A percentile compares a stretch with the other conserved stretches of the same genome.
phyloP scores from a whole-genome alignment of 2,888 invertebrate genomes.

The Malacosoma neustria region DNA sequence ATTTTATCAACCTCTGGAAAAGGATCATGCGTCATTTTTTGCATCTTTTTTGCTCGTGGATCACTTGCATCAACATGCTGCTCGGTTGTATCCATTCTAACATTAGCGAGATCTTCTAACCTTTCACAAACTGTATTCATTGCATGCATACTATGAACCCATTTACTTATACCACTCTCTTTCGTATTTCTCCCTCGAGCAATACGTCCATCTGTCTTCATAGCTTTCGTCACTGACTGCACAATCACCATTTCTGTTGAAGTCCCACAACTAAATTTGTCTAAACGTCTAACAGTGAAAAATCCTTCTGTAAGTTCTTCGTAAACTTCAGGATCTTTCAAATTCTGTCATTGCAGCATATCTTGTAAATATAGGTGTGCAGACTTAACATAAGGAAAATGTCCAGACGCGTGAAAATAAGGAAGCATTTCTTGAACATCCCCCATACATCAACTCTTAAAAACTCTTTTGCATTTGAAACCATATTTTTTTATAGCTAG shows the following conservation, averaged over 20 bases:
- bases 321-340: slow-evolving; percentile 23
- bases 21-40: slow-evolving; percentile 13
- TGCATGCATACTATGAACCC: slow-evolving; percentile 9
- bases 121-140: slow-evolving; percentile 7
- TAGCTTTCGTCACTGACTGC: slow-evolving; percentile 27
- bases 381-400: slow-evolving; percentile 19
- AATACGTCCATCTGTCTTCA: slow-evolving; percentile 39
- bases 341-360: slow-evolving; percentile 21
- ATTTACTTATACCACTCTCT: slow-evolving; percentile 35
- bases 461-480: slow-evolving; percentile 33
- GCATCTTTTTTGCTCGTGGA: slow-evolving; percentile 12
- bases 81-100: slow-evolving; percentile 12
- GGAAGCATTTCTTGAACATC: slow-evolving; percentile 37
- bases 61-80: slow-evolving; percentile 15
- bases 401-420: slow-evolving; percentile 22
- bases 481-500: too few relatives aligned
- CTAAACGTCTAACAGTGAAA: slow-evolving; percentile 12
- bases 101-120: slow-evolving; percentile 12
- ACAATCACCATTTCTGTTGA: slow-evolving; percentile 37
- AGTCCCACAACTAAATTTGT: slow-evolving; percentile 37
- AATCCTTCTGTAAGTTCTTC: slow-evolving; percentile 25
- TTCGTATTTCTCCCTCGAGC: slow-evolving; percentile 36
- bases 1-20: slow-evolving; percentile 14
- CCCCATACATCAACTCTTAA: slow-evolving; percentile 37
- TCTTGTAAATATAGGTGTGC: slow-evolving; percentile 28